Percentiles rank a stretch among this genome's conserved stretches.
phyloP scores from a whole-genome alignment of 2,888 invertebrate genomes.

The Drosophila incognita region DNA sequence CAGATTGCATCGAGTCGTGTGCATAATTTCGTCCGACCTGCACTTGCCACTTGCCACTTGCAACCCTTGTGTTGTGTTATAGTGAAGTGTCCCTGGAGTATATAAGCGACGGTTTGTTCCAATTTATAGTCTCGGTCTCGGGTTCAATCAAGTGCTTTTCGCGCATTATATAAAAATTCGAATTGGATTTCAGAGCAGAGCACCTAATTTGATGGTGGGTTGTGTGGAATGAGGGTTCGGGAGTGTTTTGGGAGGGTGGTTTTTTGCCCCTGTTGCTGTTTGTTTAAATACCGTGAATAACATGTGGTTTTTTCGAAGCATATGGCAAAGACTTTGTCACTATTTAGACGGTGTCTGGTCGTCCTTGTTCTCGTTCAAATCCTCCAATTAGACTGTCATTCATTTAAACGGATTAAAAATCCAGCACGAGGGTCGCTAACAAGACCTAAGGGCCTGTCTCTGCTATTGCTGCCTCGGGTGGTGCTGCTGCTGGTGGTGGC shows the following conservation, averaged over 20 bases:
- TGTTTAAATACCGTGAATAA: slow-evolving; percentile 85
- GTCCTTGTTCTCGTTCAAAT: slow-evolving; percentile 70
- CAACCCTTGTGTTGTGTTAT: slow-evolving; percentile 46
- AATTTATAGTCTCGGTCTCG: slow-evolving; percentile 17
- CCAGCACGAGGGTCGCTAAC: slow-evolving; percentile 56
- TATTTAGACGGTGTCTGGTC: slow-evolving; percentile 68
- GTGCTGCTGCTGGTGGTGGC: slow-evolving; percentile 41
- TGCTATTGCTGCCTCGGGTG: slow-evolving; percentile 4
- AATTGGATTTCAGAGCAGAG: slow-evolving; percentile 79
- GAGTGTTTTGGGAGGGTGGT: slow-evolving; percentile 52
- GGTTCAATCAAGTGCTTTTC: slow-evolving; percentile 81
- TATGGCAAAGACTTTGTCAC: slow-evolving; percentile 85
- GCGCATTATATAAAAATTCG: slow-evolving; percentile 83
- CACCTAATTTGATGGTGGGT: slow-evolving; percentile 70
- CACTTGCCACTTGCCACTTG: slow-evolving; percentile 39
- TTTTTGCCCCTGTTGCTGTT: slow-evolving; percentile 72
- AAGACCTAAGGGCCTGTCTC: slow-evolving; percentile 60
- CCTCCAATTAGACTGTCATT: slow-evolving; percentile 85
- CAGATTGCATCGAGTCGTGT: slow-evolving; percentile 39
- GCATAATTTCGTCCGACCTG: slow-evolving; percentile 30
- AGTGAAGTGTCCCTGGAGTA: slow-evolving; percentile 62
- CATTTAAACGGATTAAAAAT: slow-evolving; percentile 84
- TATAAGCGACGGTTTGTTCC: slow-evolving; percentile 16
- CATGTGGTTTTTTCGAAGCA: slow-evolving; percentile 85
- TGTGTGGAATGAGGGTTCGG: not conserved